Evolutionary conservation across 23 tunicate genomes (phyloP).

Genomic region (Ascidia mentula): DNA sequence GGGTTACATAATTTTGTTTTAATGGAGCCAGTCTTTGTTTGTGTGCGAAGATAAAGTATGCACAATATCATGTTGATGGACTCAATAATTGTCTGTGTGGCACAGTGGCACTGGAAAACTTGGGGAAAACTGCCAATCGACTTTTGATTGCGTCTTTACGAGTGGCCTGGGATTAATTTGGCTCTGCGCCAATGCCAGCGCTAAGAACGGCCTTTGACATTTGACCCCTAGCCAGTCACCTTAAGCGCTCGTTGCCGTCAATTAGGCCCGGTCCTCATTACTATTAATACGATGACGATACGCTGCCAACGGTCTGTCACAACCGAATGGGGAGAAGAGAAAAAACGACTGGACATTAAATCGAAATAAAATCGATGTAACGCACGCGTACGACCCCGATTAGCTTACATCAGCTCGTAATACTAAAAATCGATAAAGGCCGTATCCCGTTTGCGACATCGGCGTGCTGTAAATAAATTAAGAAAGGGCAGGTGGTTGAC

Average conservation of each 20-base stretch:
- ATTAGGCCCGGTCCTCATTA: background rate
- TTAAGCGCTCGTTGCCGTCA: background rate
- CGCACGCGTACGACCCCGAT: background rate
- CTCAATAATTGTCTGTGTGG: too few relatives aligned
- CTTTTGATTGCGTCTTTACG: too few relatives aligned
- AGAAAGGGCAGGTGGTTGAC: background rate
- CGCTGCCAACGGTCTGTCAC: background rate
- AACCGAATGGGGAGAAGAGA: background rate
- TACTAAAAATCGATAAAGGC: background rate
- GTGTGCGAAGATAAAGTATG: too few relatives aligned
- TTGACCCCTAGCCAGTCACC: conserved; percentile 2
- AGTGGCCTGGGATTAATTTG: background rate
- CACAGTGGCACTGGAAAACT: too few relatives aligned
- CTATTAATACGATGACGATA: background rate
- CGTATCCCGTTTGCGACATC: background rate
- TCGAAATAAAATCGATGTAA: background rate
- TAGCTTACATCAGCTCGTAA: background rate
- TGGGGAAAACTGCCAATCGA: too few relatives aligned
- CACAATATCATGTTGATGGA: too few relatives aligned
- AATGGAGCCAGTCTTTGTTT: too few relatives aligned
- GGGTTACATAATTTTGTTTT: too few relatives aligned
- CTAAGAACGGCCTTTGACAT: background rate
- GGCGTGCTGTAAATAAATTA: background rate
- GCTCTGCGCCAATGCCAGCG: background rate
- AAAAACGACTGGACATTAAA: background rate